Evolutionary conservation across 1,140 invertebrate genomes (phyloP).

Genomic region (Ladona fulva): DNA sequence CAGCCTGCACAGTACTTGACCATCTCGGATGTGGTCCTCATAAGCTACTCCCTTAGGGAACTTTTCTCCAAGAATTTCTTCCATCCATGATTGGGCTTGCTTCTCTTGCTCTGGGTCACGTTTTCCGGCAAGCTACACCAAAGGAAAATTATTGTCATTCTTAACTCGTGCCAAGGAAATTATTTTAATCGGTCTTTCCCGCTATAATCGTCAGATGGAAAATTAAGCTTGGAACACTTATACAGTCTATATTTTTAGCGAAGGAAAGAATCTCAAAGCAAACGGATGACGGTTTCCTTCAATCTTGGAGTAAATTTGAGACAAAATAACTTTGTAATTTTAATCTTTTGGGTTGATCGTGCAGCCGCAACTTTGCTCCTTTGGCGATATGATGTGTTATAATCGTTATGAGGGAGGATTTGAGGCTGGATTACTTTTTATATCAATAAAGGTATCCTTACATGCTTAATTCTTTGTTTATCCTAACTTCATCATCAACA

Average conservation of each 20-base stretch:
- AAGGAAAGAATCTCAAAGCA: neutral
- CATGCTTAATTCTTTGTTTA: too few relatives aligned
- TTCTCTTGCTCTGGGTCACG: constrained; percentile 72
- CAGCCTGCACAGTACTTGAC: constrained; percentile 77
- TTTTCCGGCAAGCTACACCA: constrained; percentile 65
- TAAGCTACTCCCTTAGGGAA: constrained; percentile 49
- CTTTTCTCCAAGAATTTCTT: constrained; percentile 67
- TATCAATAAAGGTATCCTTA: too few relatives aligned
- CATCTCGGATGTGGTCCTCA: constrained; percentile 79
- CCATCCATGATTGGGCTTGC: constrained; percentile 83
- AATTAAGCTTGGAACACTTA: neutral
- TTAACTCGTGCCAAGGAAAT: neutral
- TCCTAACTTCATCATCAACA: too few relatives aligned
- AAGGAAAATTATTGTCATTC: constrained; percentile 19
- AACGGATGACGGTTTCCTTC: too few relatives aligned
- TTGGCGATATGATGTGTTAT: too few relatives aligned
- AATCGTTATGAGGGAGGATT: too few relatives aligned
- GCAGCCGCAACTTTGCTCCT: too few relatives aligned
- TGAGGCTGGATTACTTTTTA: too few relatives aligned
- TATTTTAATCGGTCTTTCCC: neutral
- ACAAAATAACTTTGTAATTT: too few relatives aligned
- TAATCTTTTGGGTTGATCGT: too few relatives aligned
- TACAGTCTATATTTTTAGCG: neutral
- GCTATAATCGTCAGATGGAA: constrained; percentile 17
- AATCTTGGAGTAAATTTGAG: too few relatives aligned